Conservation (phyloP, 2,797 vertebrate genomes). For the Brachymystax lenok region DNA sequence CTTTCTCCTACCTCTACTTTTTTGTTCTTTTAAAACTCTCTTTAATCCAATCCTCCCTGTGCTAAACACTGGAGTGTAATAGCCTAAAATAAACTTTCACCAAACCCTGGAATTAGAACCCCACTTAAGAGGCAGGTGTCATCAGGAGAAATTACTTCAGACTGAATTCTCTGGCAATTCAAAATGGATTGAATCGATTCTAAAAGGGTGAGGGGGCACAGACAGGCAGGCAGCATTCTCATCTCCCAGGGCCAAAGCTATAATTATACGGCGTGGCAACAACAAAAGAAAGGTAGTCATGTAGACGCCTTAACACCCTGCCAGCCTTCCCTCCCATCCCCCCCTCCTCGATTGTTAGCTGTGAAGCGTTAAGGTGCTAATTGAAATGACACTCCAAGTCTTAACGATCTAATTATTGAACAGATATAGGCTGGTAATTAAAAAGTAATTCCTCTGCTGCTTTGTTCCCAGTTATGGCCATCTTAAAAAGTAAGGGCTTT, state of each 20-base stretch:
- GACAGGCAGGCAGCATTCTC: background rate
- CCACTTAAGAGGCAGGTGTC: slow-evolving; percentile 20
- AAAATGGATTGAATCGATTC: slow-evolving; percentile 28
- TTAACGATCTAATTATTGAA: slow-evolving; percentile 63
- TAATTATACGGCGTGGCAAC: slow-evolving; percentile 15
- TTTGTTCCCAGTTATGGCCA: slow-evolving; percentile 52
- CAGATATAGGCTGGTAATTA: slow-evolving; percentile 61
- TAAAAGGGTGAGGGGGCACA: background rate
- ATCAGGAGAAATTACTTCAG: slow-evolving; percentile 29
- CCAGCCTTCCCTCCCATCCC: background rate
- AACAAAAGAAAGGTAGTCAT: slow-evolving; percentile 25
- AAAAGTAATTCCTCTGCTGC: slow-evolving; percentile 58
- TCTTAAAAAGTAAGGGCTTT: slow-evolving; percentile 34
- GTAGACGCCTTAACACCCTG: slow-evolving; percentile 1
- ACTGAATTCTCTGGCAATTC: slow-evolving; percentile 20
- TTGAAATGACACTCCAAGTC: slow-evolving; percentile 53
- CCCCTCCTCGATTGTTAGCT: slow-evolving; percentile 17
- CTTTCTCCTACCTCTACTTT: slow-evolving; percentile 9
- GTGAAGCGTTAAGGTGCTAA: slow-evolving; percentile 49
- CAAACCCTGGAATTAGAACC: slow-evolving; percentile 26
- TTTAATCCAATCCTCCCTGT: background rate
- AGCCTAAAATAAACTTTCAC: background rate
- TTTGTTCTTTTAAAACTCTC: slow-evolving; percentile 16
- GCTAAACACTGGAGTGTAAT: slow-evolving; percentile 5
- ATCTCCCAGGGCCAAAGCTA: slow-evolving; percentile 8